Base-by-base conservation (phyloP, 2,888 invertebrate species). In the Andrena camellia region DNA sequence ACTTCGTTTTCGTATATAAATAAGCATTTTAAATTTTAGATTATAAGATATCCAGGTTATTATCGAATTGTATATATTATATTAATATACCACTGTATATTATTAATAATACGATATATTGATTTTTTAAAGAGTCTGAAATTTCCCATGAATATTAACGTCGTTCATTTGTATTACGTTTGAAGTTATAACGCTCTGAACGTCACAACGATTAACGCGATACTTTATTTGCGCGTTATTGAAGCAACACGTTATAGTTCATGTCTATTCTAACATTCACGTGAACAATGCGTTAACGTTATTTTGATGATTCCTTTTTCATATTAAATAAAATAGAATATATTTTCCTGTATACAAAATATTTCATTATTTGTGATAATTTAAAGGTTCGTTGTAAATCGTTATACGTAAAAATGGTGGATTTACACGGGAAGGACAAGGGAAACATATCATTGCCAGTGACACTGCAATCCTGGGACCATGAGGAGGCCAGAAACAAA, bases 391-490 rank as follows among this genome's bases (percentile, higher is more conserved):
- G 7, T 10, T 33, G 35, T 35, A 35, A 35, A 35, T 10, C 35
- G 35, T 10, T 17, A 31, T 8, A 6, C 2, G 29, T n/a, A 60
- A 83, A 75, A 81, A 91, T 91, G 91, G 86, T 79, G 13, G 84
- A 91, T 59, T 71, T 88, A 35, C 67, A 59, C 4, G 88, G 69
- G 13, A 78, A 74, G 71, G 85, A 88, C 26, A 85, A 80, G 8
- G 85, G 82, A 66, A 89, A 90, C 67, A 84, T 90, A 54, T 90
- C 88, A 2, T 77, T 91, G 26, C 81, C 88, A 10, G 17, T 42
- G 23, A 78, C 84, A 60, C 81, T 93, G 23, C 92, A 90, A 76
- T 79, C 88, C 8, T 87, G 86, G 3, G 79, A 87, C 59, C 50
- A 84, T 71, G 69, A 62, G 0, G 80, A 85, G 31, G 54, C 59